Conservation (phyloP, 1,140 invertebrate genomes). For the Propsilocerus akamusi region DNA sequence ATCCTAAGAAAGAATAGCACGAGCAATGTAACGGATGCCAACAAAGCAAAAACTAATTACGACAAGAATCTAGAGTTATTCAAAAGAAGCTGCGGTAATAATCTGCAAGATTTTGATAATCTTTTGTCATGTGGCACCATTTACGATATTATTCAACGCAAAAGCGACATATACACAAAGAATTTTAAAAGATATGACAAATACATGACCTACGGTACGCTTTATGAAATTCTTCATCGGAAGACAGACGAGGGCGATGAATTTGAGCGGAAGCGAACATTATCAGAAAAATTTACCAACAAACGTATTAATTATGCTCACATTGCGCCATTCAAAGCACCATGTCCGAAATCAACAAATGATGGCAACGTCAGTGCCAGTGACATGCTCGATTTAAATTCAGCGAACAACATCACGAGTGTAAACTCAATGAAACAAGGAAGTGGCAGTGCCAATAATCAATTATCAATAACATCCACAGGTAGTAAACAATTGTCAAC, state of each 20-base stretch:
- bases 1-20: not conserved
- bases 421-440: slow-evolving; percentile 2
- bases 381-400: slow-evolving; percentile 7
- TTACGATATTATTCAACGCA: slow-evolving; percentile 23
- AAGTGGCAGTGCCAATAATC: not conserved
- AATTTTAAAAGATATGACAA: slow-evolving; percentile 23
- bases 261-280: slow-evolving; percentile 6
- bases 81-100: slow-evolving; percentile 5
- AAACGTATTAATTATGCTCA: not conserved
- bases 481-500: not conserved
- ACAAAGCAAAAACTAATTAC: not conserved
- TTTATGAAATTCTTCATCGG: slow-evolving; percentile 22
- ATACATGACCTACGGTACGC: slow-evolving; percentile 25
- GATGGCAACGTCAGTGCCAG: slow-evolving; percentile 5
- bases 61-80: not conserved
- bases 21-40: not conserved
- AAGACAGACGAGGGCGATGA: slow-evolving; percentile 1
- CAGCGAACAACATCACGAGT: slow-evolving; percentile 1
- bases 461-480: slow-evolving; percentile 1
- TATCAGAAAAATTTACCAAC: slow-evolving; percentile 7
- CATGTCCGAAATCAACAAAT: not conserved
- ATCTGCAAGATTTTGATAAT: slow-evolving; percentile 23
- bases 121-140: slow-evolving; percentile 20
- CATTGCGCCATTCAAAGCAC: not conserved
- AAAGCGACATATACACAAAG: slow-evolving; percentile 21